Conservation (phyloP, 2,797 vertebrate species). For the Hybognathus amarus region DNA sequence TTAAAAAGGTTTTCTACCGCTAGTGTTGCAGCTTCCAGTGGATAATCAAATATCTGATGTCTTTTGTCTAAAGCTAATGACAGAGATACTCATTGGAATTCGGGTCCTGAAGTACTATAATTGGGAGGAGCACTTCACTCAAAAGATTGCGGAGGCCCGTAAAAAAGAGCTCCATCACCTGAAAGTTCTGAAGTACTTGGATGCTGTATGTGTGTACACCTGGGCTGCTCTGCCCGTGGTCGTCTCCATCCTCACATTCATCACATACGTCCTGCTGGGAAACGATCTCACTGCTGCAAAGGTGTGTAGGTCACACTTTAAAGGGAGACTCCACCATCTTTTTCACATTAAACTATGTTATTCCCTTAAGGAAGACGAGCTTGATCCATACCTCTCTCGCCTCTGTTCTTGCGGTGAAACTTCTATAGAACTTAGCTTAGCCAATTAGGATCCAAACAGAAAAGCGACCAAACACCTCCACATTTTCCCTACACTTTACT, state of each 20-base stretch:
- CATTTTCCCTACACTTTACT: too few species aligned
- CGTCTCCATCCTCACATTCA: slow-evolving; percentile 91
- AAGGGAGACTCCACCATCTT: background rate
- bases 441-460: too few species aligned
- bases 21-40: background rate
- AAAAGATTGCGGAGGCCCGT: slow-evolving; percentile 79
- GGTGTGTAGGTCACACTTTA: slow-evolving; percentile 72
- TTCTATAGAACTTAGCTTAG: too few species aligned
- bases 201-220: slow-evolving; percentile 93
- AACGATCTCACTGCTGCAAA: slow-evolving; percentile 92
- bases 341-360: too few species aligned
- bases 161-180: slow-evolving; percentile 84
- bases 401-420: too few species aligned
- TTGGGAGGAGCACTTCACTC: slow-evolving; percentile 88
- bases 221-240: slow-evolving; percentile 95
- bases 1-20: background rate
- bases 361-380: too few species aligned
- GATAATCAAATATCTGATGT: background rate
- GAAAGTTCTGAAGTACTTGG: slow-evolving; percentile 86
- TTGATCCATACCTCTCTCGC: too few species aligned
- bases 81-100: slow-evolving; percentile 90
- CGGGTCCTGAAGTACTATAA: slow-evolving; percentile 94
- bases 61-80: slow-evolving; percentile 82
- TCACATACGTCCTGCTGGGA: slow-evolving; percentile 90
- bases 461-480: too few species aligned